Conservation (phyloP, 2,888 invertebrate genomes). For the Lithosia quadra region DNA sequence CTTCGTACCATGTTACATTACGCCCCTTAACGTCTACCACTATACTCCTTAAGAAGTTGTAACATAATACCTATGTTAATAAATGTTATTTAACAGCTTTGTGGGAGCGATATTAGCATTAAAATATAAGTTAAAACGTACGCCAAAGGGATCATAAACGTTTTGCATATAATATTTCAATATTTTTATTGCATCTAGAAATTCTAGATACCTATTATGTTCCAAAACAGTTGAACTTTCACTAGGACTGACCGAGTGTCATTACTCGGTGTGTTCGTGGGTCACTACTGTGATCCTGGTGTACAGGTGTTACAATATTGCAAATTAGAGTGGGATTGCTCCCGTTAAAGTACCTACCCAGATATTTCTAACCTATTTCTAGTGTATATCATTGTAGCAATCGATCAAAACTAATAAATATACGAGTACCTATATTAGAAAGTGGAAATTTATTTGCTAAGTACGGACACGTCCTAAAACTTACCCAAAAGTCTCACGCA, state of each 20-base stretch:
- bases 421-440: not conserved
- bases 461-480: slow-evolving; percentile 21
- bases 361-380: not conserved
- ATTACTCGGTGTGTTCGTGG: not conserved
- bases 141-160: not conserved
- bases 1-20: no score
- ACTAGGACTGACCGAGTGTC: not conserved
- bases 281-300: not conserved
- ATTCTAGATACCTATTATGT: not conserved
- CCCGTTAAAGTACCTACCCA: no score
- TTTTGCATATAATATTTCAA: not conserved
- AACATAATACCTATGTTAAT: not conserved
- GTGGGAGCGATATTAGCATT: not conserved
- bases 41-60: not conserved
- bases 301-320: not conserved
- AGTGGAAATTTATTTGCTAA: not conserved
- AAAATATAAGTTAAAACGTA: not conserved
- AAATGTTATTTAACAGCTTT: not conserved
- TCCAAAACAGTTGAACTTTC: not conserved
- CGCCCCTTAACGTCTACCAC: no score
- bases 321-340: not conserved
- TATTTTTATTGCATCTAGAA: no score
- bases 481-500: slow-evolving; percentile 25
- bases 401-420: not conserved
- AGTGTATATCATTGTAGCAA: not conserved